A percentile compares a stretch with the other conserved stretches of the same genome.
These are phyloP conservation scores for Eupleurogrammus muticus DNA, from an alignment of 2,797 vertebrate species.

Conservation along the genomic window DNA sequence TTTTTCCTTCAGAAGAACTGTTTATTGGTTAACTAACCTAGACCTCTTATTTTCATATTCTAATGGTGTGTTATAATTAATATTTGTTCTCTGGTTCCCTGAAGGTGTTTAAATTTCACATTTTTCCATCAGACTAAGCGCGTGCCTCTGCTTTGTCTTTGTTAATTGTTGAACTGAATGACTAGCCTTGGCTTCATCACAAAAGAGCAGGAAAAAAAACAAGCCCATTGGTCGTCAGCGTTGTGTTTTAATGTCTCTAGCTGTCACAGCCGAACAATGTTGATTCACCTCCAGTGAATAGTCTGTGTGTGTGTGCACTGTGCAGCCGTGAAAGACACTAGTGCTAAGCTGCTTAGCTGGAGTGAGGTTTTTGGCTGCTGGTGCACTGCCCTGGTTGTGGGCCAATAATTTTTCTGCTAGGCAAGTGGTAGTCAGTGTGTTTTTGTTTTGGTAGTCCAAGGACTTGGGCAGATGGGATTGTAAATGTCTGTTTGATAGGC, in stretches of 20 bases:
- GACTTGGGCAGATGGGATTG: slow-evolving; percentile 60
- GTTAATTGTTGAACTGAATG: slow-evolving; percentile 7
- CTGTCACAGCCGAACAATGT: slow-evolving; percentile 56
- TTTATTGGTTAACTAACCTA: background rate
- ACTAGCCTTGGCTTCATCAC: slow-evolving; percentile 18
- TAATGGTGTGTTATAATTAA: background rate
- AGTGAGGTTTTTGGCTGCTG: slow-evolving; percentile 67
- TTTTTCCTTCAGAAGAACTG: background rate
- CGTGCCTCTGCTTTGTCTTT: slow-evolving; percentile 20
- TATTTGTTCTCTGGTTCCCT: background rate
- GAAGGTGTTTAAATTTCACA: slow-evolving; percentile 5
- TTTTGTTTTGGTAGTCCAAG: slow-evolving; percentile 50
- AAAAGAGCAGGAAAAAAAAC: slow-evolving; percentile 33
- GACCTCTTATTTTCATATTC: background rate
- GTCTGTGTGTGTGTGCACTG: slow-evolving; percentile 38
- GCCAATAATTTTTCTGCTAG: slow-evolving; percentile 55
- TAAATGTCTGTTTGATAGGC: slow-evolving; percentile 26
- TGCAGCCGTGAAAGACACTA: slow-evolving; percentile 59
- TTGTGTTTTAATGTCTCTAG: slow-evolving; percentile 34
- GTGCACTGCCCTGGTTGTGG: slow-evolving; percentile 55
- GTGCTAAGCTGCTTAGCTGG: slow-evolving; percentile 75
- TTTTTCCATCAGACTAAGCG: background rate
- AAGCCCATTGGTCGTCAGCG: slow-evolving; percentile 11
- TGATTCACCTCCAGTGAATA: slow-evolving; percentile 61
- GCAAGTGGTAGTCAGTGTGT: slow-evolving; percentile 53